Percentiles rank a stretch among this genome's conserved stretches.
phyloP scores from a whole-genome alignment of 2,113 vertebrate species.

The Genyomyrus donnyi region DNA sequence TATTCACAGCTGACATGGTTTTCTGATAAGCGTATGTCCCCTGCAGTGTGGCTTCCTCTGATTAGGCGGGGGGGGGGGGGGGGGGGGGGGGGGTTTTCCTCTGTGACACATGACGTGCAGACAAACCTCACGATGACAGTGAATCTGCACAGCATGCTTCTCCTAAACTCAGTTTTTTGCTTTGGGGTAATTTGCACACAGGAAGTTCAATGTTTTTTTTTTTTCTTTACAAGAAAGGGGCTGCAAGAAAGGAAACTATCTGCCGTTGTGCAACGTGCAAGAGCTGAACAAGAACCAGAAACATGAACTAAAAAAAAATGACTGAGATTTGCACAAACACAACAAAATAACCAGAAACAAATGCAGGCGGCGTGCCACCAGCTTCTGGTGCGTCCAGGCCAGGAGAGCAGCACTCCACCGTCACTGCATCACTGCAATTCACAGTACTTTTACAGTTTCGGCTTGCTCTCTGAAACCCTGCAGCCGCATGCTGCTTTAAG shows the following conservation, averaged over 20 bases:
- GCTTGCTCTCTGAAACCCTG: neutral
- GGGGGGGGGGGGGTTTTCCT: neutral
- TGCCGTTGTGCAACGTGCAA: neutral
- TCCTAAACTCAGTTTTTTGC: neutral
- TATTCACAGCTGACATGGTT: neutral
- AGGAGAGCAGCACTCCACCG: neutral
- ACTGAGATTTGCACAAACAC: neutral
- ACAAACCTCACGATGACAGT: neutral
- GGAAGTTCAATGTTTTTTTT: neutral
- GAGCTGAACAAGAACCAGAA: neutral
- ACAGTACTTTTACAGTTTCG: neutral
- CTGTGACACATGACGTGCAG: neutral
- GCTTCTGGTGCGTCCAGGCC: rapidly evolving
- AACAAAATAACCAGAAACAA: neutral
- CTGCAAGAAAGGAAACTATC: neutral
- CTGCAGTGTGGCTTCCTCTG: neutral
- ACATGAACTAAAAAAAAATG: neutral
- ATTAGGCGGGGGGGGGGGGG: neutral
- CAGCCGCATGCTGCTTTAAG: neutral
- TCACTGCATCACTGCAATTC: neutral
- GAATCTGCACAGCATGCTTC: neutral
- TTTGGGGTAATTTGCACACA: neutral
- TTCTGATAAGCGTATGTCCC: neutral
- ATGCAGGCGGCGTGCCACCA: neutral
- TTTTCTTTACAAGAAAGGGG: neutral